These are phyloP conservation scores for Liodrosophila aerea DNA, from an alignment of 2,888 invertebrate genomes.

Conservation along the genomic window DNA sequence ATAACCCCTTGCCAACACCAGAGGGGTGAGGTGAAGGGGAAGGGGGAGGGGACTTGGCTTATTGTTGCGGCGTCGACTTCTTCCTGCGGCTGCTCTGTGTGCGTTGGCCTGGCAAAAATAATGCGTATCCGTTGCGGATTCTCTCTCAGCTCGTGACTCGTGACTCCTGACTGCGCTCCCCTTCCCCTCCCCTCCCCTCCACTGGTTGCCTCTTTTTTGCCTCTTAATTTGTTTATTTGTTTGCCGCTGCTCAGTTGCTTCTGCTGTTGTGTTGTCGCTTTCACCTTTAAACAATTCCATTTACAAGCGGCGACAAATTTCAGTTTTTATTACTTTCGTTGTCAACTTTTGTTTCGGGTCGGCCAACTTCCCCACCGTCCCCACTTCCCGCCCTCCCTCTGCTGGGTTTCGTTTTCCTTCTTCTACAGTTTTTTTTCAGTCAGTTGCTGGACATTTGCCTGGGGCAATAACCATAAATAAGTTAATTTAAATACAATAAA, in stretches of 20 bases:
- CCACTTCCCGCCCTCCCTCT: neutral
- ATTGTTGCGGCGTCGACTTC: constrained; percentile 54
- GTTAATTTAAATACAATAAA: constrained; percentile 78
- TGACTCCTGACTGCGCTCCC: too few species aligned
- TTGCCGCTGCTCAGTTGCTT: constrained; percentile 34
- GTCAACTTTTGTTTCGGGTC: constrained; percentile 52
- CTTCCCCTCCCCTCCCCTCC: neutral
- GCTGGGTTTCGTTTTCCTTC: neutral
- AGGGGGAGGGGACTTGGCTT: constrained; percentile 46
- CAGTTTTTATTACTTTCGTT: constrained; percentile 70
- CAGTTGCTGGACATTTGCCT: constrained; percentile 29
- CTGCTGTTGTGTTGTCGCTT: constrained; percentile 41
- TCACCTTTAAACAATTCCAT: constrained; percentile 78
- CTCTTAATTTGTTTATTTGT: constrained; percentile 76
- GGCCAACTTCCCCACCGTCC: neutral
- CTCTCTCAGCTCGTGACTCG: constrained; percentile 29
- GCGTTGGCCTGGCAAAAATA: constrained; percentile 67
- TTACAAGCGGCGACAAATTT: constrained; percentile 78
- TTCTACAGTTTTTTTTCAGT: constrained; percentile 1
- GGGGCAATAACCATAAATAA: constrained; percentile 71
- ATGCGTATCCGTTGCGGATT: constrained; percentile 76
- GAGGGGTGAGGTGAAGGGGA: neutral
- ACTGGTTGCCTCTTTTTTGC: constrained; percentile 4
- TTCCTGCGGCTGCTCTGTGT: constrained; percentile 39
- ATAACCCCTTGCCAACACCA: neutral